These are phyloP conservation scores for Tachina lurida DNA, from an alignment of 2,888 invertebrate species.

Conservation along the genomic window DNA sequence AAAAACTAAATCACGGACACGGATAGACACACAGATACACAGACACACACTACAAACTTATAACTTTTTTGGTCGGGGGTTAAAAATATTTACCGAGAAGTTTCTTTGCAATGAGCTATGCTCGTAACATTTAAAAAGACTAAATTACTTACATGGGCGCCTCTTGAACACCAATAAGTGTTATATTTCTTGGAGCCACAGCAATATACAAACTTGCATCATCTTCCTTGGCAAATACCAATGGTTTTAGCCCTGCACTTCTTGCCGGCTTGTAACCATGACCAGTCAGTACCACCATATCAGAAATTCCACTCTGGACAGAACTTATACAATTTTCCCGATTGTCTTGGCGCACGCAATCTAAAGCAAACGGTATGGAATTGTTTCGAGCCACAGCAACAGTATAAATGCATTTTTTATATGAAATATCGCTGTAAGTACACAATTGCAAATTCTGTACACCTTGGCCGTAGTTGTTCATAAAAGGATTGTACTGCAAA, in stretches of 20 bases:
- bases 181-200: slow-evolving; percentile 70
- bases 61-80: no score
- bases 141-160: slow-evolving; percentile 69
- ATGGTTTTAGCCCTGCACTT: slow-evolving; percentile 54
- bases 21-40: no score
- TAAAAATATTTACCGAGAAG: no score
- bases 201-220: slow-evolving; percentile 69
- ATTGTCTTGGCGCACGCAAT: slow-evolving; percentile 60
- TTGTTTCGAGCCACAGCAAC: slow-evolving; percentile 52
- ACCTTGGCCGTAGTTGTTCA: slow-evolving; percentile 1
- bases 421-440: slow-evolving; percentile 53
- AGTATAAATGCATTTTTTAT: slow-evolving; percentile 67
- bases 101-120: no score
- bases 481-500: not conserved
- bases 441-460: slow-evolving; percentile 55
- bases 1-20: no score
- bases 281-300: slow-evolving; percentile 68
- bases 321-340: slow-evolving; percentile 62
- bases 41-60: no score
- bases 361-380: slow-evolving; percentile 61
- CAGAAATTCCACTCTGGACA: slow-evolving; percentile 41
- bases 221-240: slow-evolving; percentile 70
- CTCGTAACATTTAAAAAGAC: no score
- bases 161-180: slow-evolving; percentile 61
- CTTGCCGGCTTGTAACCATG: slow-evolving; percentile 70